Conservation (phyloP, 2,888 invertebrate genomes). For the Morpho achilles region DNA sequence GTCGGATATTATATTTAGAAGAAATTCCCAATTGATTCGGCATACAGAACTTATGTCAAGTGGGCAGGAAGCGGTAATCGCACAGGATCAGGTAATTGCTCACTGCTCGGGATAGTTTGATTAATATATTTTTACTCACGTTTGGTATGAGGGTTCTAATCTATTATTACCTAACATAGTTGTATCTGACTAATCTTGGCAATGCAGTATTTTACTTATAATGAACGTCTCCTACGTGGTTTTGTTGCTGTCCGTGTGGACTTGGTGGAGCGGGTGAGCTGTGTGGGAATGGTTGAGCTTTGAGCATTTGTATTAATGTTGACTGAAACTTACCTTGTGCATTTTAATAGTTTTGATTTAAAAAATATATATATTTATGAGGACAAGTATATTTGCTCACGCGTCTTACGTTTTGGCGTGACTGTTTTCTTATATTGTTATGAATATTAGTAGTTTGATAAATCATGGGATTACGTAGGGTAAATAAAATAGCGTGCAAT, state of each 20-base stretch:
- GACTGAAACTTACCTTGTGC: constrained; percentile 11
- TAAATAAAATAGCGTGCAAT: constrained; percentile 16
- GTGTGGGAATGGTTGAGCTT: constrained; percentile 34
- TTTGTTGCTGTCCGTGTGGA: constrained; percentile 49
- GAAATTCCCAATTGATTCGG: constrained; percentile 68
- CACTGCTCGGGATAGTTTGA: constrained; percentile 69
- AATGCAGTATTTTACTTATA: constrained; percentile 44
- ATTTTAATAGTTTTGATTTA: constrained; percentile 14
- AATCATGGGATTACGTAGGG: constrained; percentile 8
- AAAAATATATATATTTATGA: constrained; percentile 10
- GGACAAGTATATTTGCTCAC: constrained; percentile 49
- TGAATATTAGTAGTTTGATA: constrained; percentile 4
- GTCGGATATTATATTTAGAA: constrained; percentile 89
- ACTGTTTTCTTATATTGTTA: constrained; percentile 27
- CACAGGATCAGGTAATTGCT: constrained; percentile 75
- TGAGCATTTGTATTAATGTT: constrained; percentile 10
- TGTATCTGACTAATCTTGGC: constrained; percentile 48
- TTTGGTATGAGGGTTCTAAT: constrained; percentile 66
- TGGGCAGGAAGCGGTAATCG: constrained; percentile 79
- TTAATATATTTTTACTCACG: constrained; percentile 59
- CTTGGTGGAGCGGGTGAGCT: constrained; percentile 38
- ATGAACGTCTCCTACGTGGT: constrained; percentile 40
- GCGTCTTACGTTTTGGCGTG: constrained; percentile 75
- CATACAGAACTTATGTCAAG: constrained; percentile 63
- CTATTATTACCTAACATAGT: constrained; percentile 50